phyloP scores from a whole-genome alignment of 2,113 vertebrate genomes.

The Etheostoma spectabile region DNA sequence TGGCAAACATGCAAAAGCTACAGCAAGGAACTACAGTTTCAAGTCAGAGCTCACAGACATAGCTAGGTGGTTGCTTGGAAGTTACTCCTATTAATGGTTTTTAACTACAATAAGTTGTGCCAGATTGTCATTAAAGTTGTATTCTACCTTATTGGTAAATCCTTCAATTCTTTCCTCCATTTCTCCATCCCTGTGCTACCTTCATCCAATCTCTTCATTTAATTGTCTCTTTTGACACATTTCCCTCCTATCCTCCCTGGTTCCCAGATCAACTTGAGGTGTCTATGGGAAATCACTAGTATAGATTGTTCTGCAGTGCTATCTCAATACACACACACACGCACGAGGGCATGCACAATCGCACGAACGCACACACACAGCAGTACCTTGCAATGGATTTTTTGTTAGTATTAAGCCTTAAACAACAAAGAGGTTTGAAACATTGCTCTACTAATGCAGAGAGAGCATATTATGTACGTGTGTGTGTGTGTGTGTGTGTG shows the following conservation, averaged over 20 bases:
- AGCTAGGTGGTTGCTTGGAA: neutral
- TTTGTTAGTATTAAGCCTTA: no score
- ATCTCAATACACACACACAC: constrained; percentile 55
- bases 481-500: no score
- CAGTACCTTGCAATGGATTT: no score
- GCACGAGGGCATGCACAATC: constrained; percentile 25
- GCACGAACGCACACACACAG: constrained; percentile 40
- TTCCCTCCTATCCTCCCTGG: constrained; percentile 41
- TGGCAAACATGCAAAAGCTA: neutral
- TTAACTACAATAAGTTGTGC: neutral
- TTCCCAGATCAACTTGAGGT: constrained; percentile 76
- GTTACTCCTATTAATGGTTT: neutral
- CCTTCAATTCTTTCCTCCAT: neutral
- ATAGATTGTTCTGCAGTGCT: constrained; percentile 75
- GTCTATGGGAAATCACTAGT: constrained; percentile 78
- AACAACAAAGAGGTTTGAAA: no score
- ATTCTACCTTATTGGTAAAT: no score
- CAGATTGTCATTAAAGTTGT: neutral
- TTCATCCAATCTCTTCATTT: constrained; percentile 16
- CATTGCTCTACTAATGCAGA: no score
- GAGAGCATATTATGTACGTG: neutral
- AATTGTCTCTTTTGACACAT: constrained; percentile 24
- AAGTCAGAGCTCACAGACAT: neutral
- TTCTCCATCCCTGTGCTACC: neutral
- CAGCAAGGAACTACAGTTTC: neutral